Percentiles rank a stretch among this genome's conserved stretches.
Conservation (phyloP, 2,888 invertebrate genomes). For the Oscheius onirici region DNA sequence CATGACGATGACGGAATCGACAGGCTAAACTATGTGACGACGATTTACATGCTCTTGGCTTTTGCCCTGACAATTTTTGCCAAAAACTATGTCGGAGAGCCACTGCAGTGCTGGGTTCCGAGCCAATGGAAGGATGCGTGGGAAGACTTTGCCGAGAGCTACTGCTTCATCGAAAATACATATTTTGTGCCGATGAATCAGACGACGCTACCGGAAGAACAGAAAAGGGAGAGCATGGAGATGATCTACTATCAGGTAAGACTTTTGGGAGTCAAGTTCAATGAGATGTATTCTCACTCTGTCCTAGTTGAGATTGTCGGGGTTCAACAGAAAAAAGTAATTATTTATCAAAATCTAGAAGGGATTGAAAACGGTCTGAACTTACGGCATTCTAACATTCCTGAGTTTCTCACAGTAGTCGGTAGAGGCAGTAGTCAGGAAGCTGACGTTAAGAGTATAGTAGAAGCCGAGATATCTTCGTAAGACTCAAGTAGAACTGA, state of each 20-base stretch:
- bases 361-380: no score
- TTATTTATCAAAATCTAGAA: neutral
- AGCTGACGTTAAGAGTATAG: no score
- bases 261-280: neutral
- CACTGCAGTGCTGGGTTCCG: constrained; percentile 73
- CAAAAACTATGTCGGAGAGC: constrained; percentile 75
- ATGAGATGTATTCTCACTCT: no score
- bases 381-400: no score
- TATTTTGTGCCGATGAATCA: constrained; percentile 69
- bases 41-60: constrained; percentile 72
- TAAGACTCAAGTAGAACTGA: no score
- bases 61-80: constrained; percentile 73
- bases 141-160: constrained; percentile 75
- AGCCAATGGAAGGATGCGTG: constrained; percentile 71
- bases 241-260: constrained; percentile 64
- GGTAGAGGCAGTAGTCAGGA: no score
- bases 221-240: constrained; percentile 51
- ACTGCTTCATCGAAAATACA: constrained; percentile 75
- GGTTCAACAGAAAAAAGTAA: neutral
- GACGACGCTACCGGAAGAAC: constrained; percentile 41
- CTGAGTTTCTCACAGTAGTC: no score
- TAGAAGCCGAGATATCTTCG: no score
- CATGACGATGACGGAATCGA: constrained; percentile 73
- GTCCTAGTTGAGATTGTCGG: no score
- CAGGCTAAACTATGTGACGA: constrained; percentile 73